phyloP scores from a whole-genome alignment of 2,797 vertebrate species.

The Chlorospingus flavigularis region DNA sequence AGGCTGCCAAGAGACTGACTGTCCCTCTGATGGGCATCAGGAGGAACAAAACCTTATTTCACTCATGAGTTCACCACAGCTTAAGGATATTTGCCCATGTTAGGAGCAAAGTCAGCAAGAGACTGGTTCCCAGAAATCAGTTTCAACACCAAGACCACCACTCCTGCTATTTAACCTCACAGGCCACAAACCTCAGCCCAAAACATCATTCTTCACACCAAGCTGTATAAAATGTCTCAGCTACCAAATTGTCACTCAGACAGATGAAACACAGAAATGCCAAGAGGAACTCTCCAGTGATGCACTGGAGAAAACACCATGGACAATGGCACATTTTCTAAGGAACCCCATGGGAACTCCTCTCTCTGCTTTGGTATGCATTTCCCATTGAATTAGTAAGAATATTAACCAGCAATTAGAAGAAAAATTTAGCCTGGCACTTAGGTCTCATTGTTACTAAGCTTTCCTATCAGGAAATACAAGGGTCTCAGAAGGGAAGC shows the following conservation, averaged over 20 bases:
- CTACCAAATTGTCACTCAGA: background rate
- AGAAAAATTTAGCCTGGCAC: background rate
- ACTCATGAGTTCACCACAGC: rapidly evolving
- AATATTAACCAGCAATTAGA: background rate
- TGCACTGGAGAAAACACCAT: rapidly evolving
- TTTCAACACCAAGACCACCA: background rate
- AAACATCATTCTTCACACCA: background rate
- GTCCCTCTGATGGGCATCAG: background rate
- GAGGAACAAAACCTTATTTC: background rate
- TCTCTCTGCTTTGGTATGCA: background rate
- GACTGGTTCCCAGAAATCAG: background rate
- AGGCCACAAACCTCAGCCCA: background rate
- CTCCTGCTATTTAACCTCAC: background rate
- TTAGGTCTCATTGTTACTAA: constrained; percentile 7
- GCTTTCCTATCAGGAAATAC: constrained; percentile 52
- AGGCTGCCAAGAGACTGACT: background rate
- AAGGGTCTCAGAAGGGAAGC: constrained; percentile 39
- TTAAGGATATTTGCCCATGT: background rate
- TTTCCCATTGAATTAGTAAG: background rate
- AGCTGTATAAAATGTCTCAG: background rate
- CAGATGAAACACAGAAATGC: background rate
- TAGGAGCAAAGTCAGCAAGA: background rate
- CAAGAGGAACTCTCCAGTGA: background rate
- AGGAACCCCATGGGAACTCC: background rate
- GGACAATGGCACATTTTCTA: background rate